Evolutionary conservation across 2,797 vertebrate genomes (phyloP).

Genomic region (Acanthis flammea): DNA sequence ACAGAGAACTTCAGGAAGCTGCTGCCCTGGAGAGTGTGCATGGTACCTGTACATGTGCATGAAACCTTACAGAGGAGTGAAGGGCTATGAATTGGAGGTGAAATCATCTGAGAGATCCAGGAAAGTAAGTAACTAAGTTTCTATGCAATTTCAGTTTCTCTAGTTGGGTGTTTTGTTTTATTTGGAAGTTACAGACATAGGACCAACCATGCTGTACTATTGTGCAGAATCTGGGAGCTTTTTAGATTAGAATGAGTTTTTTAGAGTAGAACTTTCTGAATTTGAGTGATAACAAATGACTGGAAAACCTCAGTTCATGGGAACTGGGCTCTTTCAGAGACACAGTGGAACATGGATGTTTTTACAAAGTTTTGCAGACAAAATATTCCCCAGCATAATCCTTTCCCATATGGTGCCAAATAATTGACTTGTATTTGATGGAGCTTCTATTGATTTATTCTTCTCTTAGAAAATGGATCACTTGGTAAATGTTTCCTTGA

Average conservation of each 20-base stretch:
- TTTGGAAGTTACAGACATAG: not conserved
- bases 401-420: not conserved
- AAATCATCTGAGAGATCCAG: not conserved
- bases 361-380: not conserved
- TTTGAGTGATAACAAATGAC: not conserved
- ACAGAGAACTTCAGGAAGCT: not conserved
- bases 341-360: not conserved
- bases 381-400: not conserved
- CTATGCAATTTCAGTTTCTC: not conserved
- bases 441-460: not conserved
- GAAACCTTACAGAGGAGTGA: not conserved
- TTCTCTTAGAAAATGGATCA: not conserved
- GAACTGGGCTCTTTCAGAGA: not conserved
- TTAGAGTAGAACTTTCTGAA: not conserved
- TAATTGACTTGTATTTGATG: not conserved
- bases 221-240: not conserved
- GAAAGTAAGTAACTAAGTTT: not conserved
- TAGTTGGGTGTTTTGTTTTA: not conserved
- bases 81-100: not conserved
- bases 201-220: not conserved
- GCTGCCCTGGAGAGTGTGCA: not conserved
- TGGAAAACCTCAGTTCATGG: not conserved
- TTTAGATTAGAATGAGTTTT: not conserved
- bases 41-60: not conserved
- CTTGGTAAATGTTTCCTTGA: not conserved